Evolutionary conservation across 2,797 vertebrate species (phyloP).

Genomic region (Alcedo quadribrachys): DNA sequence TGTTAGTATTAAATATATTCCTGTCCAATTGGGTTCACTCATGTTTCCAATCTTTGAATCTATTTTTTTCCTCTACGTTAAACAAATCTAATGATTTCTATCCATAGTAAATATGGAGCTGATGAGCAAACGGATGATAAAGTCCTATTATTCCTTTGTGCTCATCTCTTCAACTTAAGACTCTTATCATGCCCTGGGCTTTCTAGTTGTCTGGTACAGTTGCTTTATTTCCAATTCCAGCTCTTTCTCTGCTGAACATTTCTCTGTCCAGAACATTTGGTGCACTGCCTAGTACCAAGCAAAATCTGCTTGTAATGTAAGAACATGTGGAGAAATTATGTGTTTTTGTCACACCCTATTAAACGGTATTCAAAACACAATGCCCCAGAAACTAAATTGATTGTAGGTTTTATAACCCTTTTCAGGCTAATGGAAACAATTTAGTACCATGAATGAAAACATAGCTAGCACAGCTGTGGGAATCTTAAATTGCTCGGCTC

Average conservation of each 20-base stretch:
- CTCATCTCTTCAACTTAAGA: slow-evolving; percentile 49
- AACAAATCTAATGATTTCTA: slow-evolving; percentile 59
- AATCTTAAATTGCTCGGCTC: slow-evolving; percentile 61
- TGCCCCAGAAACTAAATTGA: slow-evolving; percentile 79
- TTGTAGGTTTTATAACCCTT: slow-evolving; percentile 79
- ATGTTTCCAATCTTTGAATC: slow-evolving; percentile 31
- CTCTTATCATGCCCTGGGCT: slow-evolving; percentile 43
- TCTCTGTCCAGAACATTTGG: slow-evolving; percentile 39
- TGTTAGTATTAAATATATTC: slow-evolving; percentile 62
- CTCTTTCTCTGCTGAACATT: slow-evolving; percentile 25
- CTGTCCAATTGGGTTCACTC: slow-evolving; percentile 33
- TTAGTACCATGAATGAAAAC: slow-evolving; percentile 74
- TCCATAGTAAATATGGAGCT: slow-evolving; percentile 21
- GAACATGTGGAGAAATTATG: slow-evolving; percentile 78
- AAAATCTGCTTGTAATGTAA: slow-evolving; percentile 70
- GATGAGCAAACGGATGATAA: slow-evolving; percentile 45
- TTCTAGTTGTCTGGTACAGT: slow-evolving; percentile 25
- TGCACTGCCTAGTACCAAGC: slow-evolving; percentile 24
- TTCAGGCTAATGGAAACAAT: slow-evolving; percentile 78
- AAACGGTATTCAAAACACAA: slow-evolving; percentile 80
- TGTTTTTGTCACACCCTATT: slow-evolving; percentile 80
- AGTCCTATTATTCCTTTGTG: slow-evolving; percentile 44
- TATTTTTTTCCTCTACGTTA: slow-evolving; percentile 38
- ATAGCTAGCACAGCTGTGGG: slow-evolving; percentile 63
- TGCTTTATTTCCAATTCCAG: slow-evolving; percentile 51